phyloP scores from a whole-genome alignment of 2,888 invertebrate species.

The Lasioglossum lativentre region DNA sequence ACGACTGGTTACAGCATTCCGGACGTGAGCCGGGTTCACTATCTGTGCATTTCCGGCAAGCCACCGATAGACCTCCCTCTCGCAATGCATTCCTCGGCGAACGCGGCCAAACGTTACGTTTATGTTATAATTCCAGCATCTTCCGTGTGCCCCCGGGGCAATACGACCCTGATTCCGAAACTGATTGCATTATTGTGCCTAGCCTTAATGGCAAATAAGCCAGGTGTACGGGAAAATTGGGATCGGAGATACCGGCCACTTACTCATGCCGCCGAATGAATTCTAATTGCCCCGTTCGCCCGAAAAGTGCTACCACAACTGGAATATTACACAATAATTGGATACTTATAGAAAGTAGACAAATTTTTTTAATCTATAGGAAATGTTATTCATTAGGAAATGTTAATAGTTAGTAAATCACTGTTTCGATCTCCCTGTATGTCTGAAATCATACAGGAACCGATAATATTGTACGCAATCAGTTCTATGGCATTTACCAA shows the following conservation, averaged over 20 bases:
- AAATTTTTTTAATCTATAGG: no score
- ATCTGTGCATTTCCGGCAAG: constrained; percentile 62
- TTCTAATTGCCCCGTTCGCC: neutral
- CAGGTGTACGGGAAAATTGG: constrained; percentile 4
- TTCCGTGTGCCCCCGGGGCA: constrained; percentile 8
- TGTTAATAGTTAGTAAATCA: no score
- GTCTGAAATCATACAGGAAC: no score
- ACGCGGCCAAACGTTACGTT: constrained; percentile 52
- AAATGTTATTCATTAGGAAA: no score
- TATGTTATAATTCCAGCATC: constrained; percentile 53
- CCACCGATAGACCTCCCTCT: constrained; percentile 59
- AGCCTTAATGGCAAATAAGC: constrained; percentile 21
- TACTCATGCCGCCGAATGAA: neutral
- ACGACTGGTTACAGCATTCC: constrained; percentile 62
- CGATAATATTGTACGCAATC: neutral
- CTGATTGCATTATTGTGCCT: constrained; percentile 23
- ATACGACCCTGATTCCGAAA: constrained; percentile 27
- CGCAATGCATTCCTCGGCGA: constrained; percentile 52
- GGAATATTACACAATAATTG: no score
- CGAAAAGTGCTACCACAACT: no score
- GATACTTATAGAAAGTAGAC: no score
- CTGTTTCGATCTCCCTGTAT: no score
- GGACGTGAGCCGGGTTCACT: constrained; percentile 62
- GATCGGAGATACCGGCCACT: neutral
- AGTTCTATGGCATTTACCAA: neutral